Conservation (phyloP, 2,888 invertebrate species). For the Ochropleura leucogaster region DNA sequence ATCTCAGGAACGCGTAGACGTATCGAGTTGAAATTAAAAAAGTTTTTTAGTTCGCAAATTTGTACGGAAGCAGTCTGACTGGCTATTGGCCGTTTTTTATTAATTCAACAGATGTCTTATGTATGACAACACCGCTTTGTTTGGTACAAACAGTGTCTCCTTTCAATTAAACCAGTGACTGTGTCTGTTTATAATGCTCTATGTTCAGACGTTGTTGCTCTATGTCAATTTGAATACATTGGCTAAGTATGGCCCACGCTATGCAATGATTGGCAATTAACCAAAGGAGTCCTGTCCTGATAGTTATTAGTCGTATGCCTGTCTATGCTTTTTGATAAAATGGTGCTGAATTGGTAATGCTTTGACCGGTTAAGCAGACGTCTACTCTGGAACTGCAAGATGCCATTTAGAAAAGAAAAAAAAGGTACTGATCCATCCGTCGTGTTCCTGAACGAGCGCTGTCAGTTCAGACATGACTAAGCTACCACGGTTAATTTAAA, state of each 20-base stretch:
- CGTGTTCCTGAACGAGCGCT: no score
- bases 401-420: no score
- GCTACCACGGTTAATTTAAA: no score
- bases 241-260: neutral
- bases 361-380: no score
- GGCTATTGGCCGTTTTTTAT: neutral
- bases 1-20: no score
- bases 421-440: no score
- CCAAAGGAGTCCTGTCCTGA: neutral
- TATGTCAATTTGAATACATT: constrained; percentile 3
- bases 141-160: neutral
- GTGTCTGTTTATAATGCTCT: constrained; percentile 5
- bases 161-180: constrained; percentile 21
- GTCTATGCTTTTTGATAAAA: neutral
- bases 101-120: constrained; percentile 2
- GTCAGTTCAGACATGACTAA: no score
- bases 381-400: no score
- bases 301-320: neutral
- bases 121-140: constrained; percentile 12
- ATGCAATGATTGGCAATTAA: neutral
- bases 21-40: no score
- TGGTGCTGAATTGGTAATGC: no score
- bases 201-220: neutral
- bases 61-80: no score
- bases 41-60: no score